A percentile compares a stretch with the other conserved stretches of the same genome.
phyloP scores from a whole-genome alignment of 2,113 vertebrate genomes.

The Heloderma charlesbogerti region DNA sequence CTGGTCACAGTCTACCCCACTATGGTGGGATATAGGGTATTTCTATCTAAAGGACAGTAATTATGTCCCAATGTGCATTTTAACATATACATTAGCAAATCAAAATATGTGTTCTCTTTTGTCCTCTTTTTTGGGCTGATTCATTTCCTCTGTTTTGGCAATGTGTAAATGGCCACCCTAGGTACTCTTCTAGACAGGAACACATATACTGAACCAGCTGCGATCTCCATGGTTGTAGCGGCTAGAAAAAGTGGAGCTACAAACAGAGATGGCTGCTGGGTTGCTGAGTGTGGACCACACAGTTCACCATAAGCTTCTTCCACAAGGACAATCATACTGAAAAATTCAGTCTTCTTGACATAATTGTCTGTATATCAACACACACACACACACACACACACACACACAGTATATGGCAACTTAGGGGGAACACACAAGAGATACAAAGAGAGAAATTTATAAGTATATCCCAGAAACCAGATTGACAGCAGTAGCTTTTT shows the following conservation, averaged over 20 bases:
- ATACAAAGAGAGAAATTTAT: slow-evolving; percentile 36
- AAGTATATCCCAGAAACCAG: slow-evolving; percentile 46
- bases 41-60: neutral
- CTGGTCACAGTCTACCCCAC: neutral
- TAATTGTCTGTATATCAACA: neutral
- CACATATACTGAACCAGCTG: neutral
- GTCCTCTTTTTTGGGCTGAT: neutral
- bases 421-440: neutral
- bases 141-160: neutral
- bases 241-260: neutral
- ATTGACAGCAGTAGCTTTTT: slow-evolving; percentile 40
- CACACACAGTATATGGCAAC: neutral
- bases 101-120: neutral
- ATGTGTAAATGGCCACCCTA: neutral
- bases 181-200: neutral
- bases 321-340: neutral
- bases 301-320: neutral
- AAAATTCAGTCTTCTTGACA: neutral
- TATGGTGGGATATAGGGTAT: neutral
- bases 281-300: neutral
- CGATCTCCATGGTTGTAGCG: neutral
- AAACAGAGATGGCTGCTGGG: neutral
- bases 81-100: neutral
- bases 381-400: neutral
- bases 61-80: neutral